Conservation (phyloP, 37 sponge, comb jelly and placozoan species). For the Chondrilla cf. caribensis region DNA sequence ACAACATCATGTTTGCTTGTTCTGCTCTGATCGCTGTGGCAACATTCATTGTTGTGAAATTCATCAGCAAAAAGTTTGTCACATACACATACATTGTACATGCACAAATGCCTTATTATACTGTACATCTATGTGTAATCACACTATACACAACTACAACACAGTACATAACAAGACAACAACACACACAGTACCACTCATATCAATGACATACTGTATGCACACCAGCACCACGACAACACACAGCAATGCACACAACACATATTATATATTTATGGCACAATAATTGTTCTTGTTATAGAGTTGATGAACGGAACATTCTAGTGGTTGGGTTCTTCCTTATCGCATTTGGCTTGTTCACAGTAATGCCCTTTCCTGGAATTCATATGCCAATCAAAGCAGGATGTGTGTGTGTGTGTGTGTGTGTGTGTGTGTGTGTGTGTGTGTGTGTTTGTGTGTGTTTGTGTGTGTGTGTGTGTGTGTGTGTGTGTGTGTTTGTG, state of each 20-base stretch:
- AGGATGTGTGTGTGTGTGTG: slow-evolving; percentile 21
- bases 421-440: slow-evolving; percentile 36
- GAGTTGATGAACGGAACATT: slow-evolving; percentile 51
- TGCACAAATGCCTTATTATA: neutral
- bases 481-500: slow-evolving; percentile 31
- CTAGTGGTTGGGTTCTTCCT: slow-evolving; percentile 54
- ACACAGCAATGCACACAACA: too few species aligned
- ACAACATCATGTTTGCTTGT: slow-evolving; percentile 59
- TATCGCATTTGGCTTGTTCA: slow-evolving; percentile 42
- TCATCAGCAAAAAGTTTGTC: slow-evolving; percentile 57
- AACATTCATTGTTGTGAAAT: slow-evolving; percentile 52
- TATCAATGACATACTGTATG: too few species aligned
- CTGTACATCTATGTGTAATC: neutral
- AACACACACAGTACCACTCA: too few species aligned
- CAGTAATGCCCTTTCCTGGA: slow-evolving; percentile 36
- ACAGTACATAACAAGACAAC: too few species aligned
- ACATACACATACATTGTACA: neutral
- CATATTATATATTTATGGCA: too few species aligned
- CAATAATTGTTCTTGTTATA: too few species aligned
- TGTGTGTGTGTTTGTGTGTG: slow-evolving; percentile 36
- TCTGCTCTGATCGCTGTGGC: slow-evolving; percentile 38
- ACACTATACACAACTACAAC: too few species aligned
- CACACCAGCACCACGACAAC: too few species aligned
- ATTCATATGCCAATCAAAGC: neutral
- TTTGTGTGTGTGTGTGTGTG: slow-evolving; percentile 38